Conservation (phyloP, 2,888 invertebrate species). For the Ceratothoa steindachneri region DNA sequence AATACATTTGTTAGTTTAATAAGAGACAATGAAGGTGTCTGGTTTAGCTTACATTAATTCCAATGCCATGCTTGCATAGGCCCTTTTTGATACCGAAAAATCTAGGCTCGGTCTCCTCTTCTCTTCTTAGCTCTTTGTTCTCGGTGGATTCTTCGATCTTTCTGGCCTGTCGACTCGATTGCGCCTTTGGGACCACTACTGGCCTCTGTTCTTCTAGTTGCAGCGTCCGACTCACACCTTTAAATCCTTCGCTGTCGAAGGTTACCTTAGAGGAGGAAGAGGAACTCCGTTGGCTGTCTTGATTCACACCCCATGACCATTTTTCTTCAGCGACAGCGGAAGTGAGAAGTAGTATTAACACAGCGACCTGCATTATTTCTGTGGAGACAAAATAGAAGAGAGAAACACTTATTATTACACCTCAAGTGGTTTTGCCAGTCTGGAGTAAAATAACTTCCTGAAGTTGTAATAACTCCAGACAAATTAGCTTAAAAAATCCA, state of each 20-base stretch:
- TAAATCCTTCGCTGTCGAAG: neutral
- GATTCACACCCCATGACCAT: neutral
- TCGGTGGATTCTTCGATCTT: neutral
- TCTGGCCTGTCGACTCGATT: neutral
- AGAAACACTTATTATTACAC: too few relatives aligned
- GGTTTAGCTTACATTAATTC: constrained; percentile 39
- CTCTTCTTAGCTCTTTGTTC: neutral
- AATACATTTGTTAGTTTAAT: too few relatives aligned
- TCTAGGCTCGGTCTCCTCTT: neutral
- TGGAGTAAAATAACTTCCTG: too few relatives aligned
- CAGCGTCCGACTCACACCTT: neutral
- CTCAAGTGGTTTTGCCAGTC: too few relatives aligned
- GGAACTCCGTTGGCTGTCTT: neutral
- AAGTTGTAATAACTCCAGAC: too few relatives aligned
- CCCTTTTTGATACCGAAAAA: constrained; percentile 30
- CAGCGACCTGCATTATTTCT: neutral
- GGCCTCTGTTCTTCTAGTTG: neutral
- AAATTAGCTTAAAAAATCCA: too few relatives aligned
- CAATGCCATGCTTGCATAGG: constrained; percentile 31
- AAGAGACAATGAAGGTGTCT: too few relatives aligned
- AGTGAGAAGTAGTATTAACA: neutral
- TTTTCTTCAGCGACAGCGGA: neutral
- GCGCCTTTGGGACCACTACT: neutral
- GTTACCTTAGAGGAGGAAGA: neutral
- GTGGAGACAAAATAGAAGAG: neutral